Evolutionary conservation across 2,888 invertebrate genomes (phyloP), one percentile per base, ranked within the genome.

Genomic region (Tryphoninae sp.): DNA sequence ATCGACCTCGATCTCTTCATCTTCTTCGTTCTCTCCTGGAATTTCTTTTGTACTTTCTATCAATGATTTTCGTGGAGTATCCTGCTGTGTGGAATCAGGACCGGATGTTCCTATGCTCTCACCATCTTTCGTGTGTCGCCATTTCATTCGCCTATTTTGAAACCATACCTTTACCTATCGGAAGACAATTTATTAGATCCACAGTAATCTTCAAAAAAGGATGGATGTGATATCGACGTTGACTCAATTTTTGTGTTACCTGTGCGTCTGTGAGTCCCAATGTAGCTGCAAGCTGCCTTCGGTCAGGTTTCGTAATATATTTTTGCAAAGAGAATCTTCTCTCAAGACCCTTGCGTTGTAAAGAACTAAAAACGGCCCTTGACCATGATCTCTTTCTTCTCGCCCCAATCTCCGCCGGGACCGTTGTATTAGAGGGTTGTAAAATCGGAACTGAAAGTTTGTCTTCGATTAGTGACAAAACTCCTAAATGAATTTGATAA

Each of bases 361-460:
- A 93, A 90, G 98, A 97, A 89, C 98, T 98, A 91, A 98, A 98
- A 0, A 98, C 98, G 0, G 98, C 98, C 69, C 98, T 94, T 0
- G 98, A 98, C 98, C 98, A 98, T 0, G 98, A 97, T 33, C 98
- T 94, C 90, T 98, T 98, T 79, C 98, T 93, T 89, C 98, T 96
- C 45, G 94, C 92, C 4, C 93, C 94, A 64, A 93, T 93, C 90
- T 93, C 94, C 85, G 93, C 92, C 87, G 93, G 93, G 78, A 92
- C 93, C 85, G 82, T 88, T 81, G 88, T 87, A 16, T 92, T 91
- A 74, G 92, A 89, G 8, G 92, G 87, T 78, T 92, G 89, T 9
- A 80, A 80, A 80, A 90, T 91, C 49, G 92, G 92, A n/a, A 92
- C 93, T 86, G 76, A 16, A 78, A 76, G 65, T 67, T 71, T 16